phyloP scores from a whole-genome alignment of 2,797 vertebrate species.

The Octomys mimax region DNA sequence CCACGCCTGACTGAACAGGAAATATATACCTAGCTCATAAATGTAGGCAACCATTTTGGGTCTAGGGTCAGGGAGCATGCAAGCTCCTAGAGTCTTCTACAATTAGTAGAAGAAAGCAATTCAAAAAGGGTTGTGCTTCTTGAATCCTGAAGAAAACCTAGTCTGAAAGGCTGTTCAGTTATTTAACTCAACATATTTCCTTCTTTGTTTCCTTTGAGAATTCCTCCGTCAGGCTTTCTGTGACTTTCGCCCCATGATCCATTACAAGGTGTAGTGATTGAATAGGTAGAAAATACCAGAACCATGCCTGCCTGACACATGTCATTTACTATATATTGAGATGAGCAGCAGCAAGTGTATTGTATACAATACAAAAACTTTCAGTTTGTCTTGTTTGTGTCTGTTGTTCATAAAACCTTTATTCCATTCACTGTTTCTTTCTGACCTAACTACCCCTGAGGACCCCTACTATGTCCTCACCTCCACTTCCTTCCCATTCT shows the following conservation, averaged over 20 bases:
- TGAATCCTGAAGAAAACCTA: not conserved
- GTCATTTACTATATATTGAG: not conserved
- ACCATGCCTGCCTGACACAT: not conserved
- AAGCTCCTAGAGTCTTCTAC: not conserved
- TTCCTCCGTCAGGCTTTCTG: not conserved
- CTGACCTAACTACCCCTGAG: not conserved
- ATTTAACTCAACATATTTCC: not conserved
- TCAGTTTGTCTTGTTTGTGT: not conserved
- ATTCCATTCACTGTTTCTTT: not conserved
- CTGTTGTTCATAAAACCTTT: not conserved
- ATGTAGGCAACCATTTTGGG: not conserved
- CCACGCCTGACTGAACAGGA: not conserved
- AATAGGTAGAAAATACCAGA: not conserved
- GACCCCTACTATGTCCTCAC: not conserved
- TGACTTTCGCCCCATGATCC: not conserved
- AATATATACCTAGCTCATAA: not conserved
- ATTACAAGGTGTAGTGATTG: not conserved
- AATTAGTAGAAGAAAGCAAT: not conserved
- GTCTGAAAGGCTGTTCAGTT: not conserved
- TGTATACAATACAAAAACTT: not conserved
- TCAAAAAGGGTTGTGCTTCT: not conserved
- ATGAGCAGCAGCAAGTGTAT: not conserved
- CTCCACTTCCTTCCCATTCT: not conserved
- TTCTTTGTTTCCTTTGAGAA: not conserved
- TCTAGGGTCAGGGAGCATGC: not conserved